A percentile compares a stretch with the other conserved stretches of the same genome.
phyloP scores from a whole-genome alignment of 2,113 vertebrate species.

The Sebastes schlegelii region DNA sequence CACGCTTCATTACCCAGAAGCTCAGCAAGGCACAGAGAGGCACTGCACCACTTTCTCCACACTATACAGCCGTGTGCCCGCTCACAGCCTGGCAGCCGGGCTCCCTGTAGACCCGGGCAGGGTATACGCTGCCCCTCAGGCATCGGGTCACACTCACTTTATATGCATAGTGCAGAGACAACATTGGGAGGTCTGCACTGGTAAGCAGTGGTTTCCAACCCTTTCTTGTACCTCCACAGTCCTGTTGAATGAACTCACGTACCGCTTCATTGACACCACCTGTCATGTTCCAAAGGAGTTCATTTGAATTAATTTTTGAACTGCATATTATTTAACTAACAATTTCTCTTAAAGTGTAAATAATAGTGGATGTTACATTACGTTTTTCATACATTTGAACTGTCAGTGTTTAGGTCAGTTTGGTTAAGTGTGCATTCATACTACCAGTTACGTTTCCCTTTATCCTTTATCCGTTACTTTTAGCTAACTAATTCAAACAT shows the following conservation, averaged over 20 bases:
- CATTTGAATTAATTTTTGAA: background rate
- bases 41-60: slow-evolving; percentile 80
- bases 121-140: slow-evolving; percentile 69
- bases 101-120: slow-evolving; percentile 56
- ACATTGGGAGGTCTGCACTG: slow-evolving; percentile 28
- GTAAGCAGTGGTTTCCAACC: slow-evolving; percentile 10
- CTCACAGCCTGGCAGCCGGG: slow-evolving; percentile 59
- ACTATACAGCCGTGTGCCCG: slow-evolving; percentile 63
- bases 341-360: background rate
- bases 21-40: slow-evolving; percentile 82
- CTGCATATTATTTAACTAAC: background rate
- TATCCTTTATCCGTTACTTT: too few species aligned
- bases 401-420: background rate
- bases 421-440: background rate
- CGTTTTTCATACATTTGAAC: background rate
- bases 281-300: background rate
- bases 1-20: slow-evolving; percentile 84
- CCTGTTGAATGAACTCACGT: background rate
- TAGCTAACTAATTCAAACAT: background rate
- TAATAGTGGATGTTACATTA: background rate
- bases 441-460: too few species aligned
- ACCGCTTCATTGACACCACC: background rate
- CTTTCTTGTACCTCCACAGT: background rate
- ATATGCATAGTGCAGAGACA: slow-evolving; percentile 48
- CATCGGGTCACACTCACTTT: slow-evolving; percentile 71